Evolutionary conservation across 2,797 vertebrate genomes (phyloP), one percentile per base, ranked within the genome.

Genomic region (Silurus lanzhouensis): DNA sequence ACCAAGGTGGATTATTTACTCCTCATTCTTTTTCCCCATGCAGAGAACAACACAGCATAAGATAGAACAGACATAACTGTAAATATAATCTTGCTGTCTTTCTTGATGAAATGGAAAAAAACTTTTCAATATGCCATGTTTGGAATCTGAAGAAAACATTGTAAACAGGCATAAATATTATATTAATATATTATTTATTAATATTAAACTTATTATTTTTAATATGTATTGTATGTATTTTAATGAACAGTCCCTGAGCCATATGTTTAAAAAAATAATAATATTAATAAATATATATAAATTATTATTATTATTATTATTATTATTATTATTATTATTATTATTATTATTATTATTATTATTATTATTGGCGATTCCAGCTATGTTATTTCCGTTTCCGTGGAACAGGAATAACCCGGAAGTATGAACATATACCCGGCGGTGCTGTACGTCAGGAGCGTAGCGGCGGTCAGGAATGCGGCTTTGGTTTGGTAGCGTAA

Each of bases 401-500:
- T 22, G 63, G 38, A 9, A 0, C 9, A 13, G 61, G 15, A 67
- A 27, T 19, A 81, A 81, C 5, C 31, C 57, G 57, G 57, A 58
- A 77, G 27, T 31, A 15, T 38, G 38, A 38, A 38, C 0, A 60
- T 9, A 5, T 38, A 9, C 25, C 12, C 9, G 0, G 31, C 31
- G 58, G 10, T 22, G 20, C 25, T 52, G 13, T 61, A 67, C 83
- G 66, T 72, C 31, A 71, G 6, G 0, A 75, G 38, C 86, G 83
- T 76, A 84, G 27, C 38, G 13, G 0, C 19, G 17, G n/a, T 77
- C 63, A 20, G 25, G 82, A 83, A 83, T 76, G 46, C 8, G 25
- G 1, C 15, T 70, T 61, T 61, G 83, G 71, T 66, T 71, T 72
- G 10, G 77, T 27, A 19, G 38, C 44, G 77, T 57, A 44, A 72